These are phyloP conservation scores for Coracias cyanogaster DNA, from an alignment of 2,797 vertebrate species.

Conservation along the genomic window DNA sequence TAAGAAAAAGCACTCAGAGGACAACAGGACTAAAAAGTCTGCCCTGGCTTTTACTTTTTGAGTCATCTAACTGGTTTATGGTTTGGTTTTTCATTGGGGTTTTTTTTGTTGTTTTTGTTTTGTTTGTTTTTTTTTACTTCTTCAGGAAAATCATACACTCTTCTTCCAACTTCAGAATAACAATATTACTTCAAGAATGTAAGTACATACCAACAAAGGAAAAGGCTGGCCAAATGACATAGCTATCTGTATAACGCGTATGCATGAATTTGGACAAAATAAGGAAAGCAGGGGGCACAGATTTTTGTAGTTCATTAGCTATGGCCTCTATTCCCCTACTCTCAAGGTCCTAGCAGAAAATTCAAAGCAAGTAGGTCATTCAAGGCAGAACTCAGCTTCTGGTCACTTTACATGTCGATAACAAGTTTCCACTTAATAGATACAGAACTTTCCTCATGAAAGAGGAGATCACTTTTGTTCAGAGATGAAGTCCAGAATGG, in stretches of 20 bases:
- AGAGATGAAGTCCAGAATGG: not conserved
- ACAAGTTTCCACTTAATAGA: not conserved
- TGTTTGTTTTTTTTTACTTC: not conserved
- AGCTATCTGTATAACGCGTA: not conserved
- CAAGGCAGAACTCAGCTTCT: not conserved
- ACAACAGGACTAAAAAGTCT: not conserved
- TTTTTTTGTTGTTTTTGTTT: not conserved
- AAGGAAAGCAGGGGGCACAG: not conserved
- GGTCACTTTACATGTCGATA: not conserved
- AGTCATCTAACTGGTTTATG: not conserved
- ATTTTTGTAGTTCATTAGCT: not conserved
- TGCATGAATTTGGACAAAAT: not conserved
- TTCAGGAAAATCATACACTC: not conserved
- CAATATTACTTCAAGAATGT: not conserved
- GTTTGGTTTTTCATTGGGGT: too few species aligned
- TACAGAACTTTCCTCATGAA: not conserved
- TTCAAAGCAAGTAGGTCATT: not conserved
- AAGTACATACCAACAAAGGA: not conserved
- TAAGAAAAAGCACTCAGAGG: not conserved
- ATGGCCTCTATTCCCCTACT: not conserved
- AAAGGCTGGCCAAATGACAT: not conserved
- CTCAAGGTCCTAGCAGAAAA: not conserved
- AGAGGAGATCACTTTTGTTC: not conserved
- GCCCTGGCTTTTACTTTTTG: not conserved
- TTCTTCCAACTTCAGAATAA: not conserved